These are phyloP conservation scores for Nerophis ophidion DNA, from an alignment of 2,113 vertebrate species.

Conservation along the genomic window DNA sequence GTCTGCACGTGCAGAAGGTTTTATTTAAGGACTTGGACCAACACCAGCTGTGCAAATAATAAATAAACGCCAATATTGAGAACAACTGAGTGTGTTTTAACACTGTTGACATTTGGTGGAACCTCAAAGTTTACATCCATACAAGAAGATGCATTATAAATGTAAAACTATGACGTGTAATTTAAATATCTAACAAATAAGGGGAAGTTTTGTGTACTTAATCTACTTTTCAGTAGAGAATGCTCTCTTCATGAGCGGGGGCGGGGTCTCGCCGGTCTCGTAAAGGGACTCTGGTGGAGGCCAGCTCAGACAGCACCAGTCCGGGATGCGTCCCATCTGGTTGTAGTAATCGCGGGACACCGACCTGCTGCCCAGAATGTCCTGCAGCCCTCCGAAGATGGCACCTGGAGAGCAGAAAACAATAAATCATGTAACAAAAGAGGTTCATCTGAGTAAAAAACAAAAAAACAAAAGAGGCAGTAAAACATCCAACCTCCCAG, in stretches of 20 bases:
- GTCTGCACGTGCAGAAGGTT: constrained; percentile 1
- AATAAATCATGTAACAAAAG: not conserved
- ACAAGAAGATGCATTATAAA: not conserved
- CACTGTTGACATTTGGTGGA: not conserved
- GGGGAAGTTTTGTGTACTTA: not conserved
- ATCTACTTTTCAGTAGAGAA: constrained; percentile 95
- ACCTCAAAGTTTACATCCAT: not conserved
- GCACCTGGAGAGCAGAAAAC: constrained; percentile 71
- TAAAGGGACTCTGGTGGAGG: constrained; percentile 88
- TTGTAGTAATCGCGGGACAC: constrained; percentile 93
- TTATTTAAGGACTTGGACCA: constrained; percentile 4
- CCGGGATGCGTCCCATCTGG: constrained; percentile 90
- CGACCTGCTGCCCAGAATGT: constrained; percentile 91
- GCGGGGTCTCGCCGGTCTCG: constrained; percentile 85
- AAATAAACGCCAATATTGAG: constrained; percentile 40
- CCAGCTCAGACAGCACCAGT: constrained; percentile 93
- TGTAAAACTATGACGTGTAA: not conserved
- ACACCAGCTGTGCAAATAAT: constrained; percentile 32
- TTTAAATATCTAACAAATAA: not conserved
- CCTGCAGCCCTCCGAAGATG: constrained; percentile 93
- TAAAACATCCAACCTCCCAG: constrained; percentile 81
- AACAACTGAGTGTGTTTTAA: not conserved
- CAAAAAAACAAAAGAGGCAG: constrained; percentile 1
- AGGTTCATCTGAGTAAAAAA: not conserved
- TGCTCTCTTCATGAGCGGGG: constrained; percentile 93